Evolutionary conservation across 2,797 vertebrate species (phyloP).

Genomic region (Microctenopoma lineatum): DNA sequence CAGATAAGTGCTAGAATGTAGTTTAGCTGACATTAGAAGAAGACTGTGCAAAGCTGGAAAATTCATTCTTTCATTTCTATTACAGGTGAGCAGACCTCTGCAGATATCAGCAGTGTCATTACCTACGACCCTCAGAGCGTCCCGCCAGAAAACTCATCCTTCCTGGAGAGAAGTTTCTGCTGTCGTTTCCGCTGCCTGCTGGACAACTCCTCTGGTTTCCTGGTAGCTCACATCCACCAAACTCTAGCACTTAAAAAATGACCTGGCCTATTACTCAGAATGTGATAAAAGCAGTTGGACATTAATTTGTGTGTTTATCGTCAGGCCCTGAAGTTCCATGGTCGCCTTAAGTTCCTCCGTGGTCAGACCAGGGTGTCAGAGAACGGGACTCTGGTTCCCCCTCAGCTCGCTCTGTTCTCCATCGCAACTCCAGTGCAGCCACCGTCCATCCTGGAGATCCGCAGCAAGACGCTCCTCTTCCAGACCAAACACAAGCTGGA

Average conservation of each 20-base stretch:
- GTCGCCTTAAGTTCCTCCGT: slow-evolving; percentile 83
- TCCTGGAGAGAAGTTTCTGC: slow-evolving; percentile 86
- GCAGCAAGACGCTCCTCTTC: slow-evolving; percentile 84
- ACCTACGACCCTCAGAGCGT: slow-evolving; percentile 68
- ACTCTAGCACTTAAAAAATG: background rate
- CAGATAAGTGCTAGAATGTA: background rate
- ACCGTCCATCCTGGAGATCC: slow-evolving; percentile 86
- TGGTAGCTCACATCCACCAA: slow-evolving; percentile 74
- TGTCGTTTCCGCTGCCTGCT: slow-evolving; percentile 89
- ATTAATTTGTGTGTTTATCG: background rate
- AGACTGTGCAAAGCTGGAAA: background rate
- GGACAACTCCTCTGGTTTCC: slow-evolving; percentile 89
- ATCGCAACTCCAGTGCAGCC: slow-evolving; percentile 84
- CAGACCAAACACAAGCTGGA: slow-evolving; percentile 90
- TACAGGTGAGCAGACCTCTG: slow-evolving; percentile 62
- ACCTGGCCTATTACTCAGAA: background rate
- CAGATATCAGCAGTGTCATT: slow-evolving; percentile 73
- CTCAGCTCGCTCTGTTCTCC: slow-evolving; percentile 84
- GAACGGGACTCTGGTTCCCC: slow-evolving; percentile 65
- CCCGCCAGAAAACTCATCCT: slow-evolving; percentile 75
- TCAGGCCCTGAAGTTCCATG: slow-evolving; percentile 85
- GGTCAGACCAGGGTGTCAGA: slow-evolving; percentile 76
- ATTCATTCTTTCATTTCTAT: too few relatives aligned
- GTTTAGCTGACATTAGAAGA: background rate
- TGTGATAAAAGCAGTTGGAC: background rate